Evolutionary conservation across 2,113 vertebrate genomes (phyloP), one percentile per base, ranked within the genome.

Genomic region (Bombycilla garrulus): DNA sequence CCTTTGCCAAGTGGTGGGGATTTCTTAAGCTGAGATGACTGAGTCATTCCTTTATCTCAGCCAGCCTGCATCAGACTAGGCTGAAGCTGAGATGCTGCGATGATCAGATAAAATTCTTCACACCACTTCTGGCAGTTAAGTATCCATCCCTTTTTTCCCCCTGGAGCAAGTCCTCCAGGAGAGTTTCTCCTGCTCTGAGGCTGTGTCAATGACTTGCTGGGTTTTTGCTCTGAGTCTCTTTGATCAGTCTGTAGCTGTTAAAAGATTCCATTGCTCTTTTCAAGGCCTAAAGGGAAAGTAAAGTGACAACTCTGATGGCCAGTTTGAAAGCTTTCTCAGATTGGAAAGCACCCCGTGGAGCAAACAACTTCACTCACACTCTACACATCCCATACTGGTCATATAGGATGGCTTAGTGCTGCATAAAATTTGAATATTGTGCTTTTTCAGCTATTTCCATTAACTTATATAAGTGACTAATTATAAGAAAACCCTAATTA

Each of bases 31-130:
- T 51, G 73, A 84, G 65, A 38, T 91, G 77, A 81, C 64, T 88
- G 88, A 95, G 73, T 93, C 78, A 88, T 13, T 81, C 31, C 70
- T 45, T 92, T 83, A 44, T 38, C 58, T 71, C 50, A 80, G 72
- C 72, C 66, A 88, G 0, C 2, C 3, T 53, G 67, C 53, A 50
- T 51, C 67, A 90, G 60, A 38, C 77, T 86, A 61, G 6, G 31
- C 65, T 92, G 81, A 73, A 96, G 80, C 44, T 19, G 42, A 89
- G 79, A 24, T 74, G 70, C 57, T 73, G 76, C 95, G 72, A 78
- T 89, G 85, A 82, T 94, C 60, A 90, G 91, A 89, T 95, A 90
- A 94, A 97, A 84, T 83, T 91, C 83, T 93, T 96, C 77, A 66
- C 15, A 23, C 70, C 44, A 42, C 54, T 15, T 4, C 70, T 58